Base-by-base conservation (phyloP, 2,888 invertebrate species). In the Ctena decussata region DNA sequence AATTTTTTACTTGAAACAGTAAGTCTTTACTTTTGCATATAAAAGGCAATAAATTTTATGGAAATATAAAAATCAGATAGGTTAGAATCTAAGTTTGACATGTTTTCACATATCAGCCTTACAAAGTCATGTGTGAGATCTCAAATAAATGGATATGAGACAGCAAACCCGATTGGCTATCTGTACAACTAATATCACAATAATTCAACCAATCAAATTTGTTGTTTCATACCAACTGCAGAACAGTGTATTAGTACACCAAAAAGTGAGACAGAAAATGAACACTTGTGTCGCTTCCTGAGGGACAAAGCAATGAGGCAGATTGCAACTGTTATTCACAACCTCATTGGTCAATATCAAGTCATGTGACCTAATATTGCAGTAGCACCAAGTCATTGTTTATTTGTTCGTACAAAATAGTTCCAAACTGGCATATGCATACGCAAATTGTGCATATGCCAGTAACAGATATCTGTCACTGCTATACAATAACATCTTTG, bases 401-500 rank as follows among this genome's bases (percentile, higher is more conserved):
- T 57, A 21, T 46, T n/a, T 57, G 24, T 57, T 27, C 24, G 8
- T 35, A 35, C 65, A 35, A 65, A 2, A 35, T 18, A 35, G 65
- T 65, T 65, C 35, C 15, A 65, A n/a, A n/a, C n/a, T n/a, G n/a
- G n/a, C n/a, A n/a, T n/a, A n/a, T n/a, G n/a, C n/a, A n/a, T n/a
- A n/a, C n/a, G n/a, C n/a, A n/a, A n/a, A n/a, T n/a, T n/a, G n/a
- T n/a, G n/a, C n/a, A n/a, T n/a, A n/a, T n/a, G n/a, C n/a, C n/a
- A n/a, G n/a, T n/a, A n/a, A n/a, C n/a, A n/a, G n/a, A n/a, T n/a
- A n/a, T n/a, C 41, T 6, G 41, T 41, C 15, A 41, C n/a, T 35
- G 41, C 39, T 72, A 94, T 32, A 94, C 94, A 49, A 94, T 92
- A 49, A 94, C 91, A 85, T 94, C 94, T 49, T 92, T 93, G 89